A percentile compares a stretch with the other conserved stretches of the same genome.
Evolutionary conservation across 2,888 invertebrate species (phyloP).

Genomic region (Pycnomerus fuliginosus): DNA sequence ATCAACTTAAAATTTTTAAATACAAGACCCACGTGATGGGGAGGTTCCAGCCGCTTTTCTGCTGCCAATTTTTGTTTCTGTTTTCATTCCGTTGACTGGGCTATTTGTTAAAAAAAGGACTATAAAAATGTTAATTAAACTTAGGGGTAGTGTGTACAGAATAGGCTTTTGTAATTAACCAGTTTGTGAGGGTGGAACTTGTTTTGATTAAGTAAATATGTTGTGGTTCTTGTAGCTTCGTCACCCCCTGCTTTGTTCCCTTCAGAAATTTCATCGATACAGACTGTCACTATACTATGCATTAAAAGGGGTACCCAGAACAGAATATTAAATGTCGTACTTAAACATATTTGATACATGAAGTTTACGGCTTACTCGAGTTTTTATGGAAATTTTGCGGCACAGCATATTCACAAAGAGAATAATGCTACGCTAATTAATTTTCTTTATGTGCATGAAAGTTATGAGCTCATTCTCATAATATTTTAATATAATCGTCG

Average conservation of each 20-base stretch:
- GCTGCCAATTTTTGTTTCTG: too few relatives aligned
- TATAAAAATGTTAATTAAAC: conserved; percentile 30
- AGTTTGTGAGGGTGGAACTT: conserved; percentile 31
- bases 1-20: too few relatives aligned
- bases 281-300: too few relatives aligned
- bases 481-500: too few relatives aligned
- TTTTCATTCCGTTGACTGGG: too few relatives aligned
- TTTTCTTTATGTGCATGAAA: conserved; percentile 12
- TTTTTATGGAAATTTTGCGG: conserved; percentile 13
- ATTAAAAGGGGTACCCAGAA: too few relatives aligned
- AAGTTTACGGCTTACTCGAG: conserved; percentile 8
- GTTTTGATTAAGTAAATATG: conserved; percentile 39
- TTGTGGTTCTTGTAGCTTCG: conserved; percentile 29
- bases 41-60: too few relatives aligned
- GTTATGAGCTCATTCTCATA: too few relatives aligned
- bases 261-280: too few relatives aligned
- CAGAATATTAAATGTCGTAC: conserved; percentile 13
- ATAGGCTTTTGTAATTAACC: conserved; percentile 29
- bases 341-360: conserved; percentile 9
- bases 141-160: conserved; percentile 23
- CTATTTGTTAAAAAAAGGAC: too few relatives aligned
- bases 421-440: conserved; percentile 15
- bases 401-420: conserved; percentile 12
- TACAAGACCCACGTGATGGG: too few relatives aligned
- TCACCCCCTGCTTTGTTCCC: conserved; percentile 19